phyloP scores from a whole-genome alignment of 2,888 invertebrate species.

The Hololepta plana region DNA sequence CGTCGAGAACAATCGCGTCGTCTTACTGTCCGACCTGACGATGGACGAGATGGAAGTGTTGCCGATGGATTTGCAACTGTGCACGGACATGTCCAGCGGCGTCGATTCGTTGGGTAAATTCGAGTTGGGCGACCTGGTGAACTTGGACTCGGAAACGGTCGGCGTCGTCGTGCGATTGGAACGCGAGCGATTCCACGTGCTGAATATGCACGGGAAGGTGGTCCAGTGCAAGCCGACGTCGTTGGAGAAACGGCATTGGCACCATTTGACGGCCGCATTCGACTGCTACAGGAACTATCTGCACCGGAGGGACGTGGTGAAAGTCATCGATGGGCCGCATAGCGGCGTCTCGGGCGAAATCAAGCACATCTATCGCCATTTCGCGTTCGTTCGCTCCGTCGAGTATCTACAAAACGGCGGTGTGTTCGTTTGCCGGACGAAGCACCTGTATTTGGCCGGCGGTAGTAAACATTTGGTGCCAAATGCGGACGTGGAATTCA shows the following conservation, averaged over 20 bases:
- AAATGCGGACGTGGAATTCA: slow-evolving; percentile 46
- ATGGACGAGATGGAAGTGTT: slow-evolving; percentile 94
- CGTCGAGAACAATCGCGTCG: slow-evolving; percentile 82
- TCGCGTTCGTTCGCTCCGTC: slow-evolving; percentile 86
- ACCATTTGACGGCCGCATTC: slow-evolving; percentile 76
- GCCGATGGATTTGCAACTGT: slow-evolving; percentile 87
- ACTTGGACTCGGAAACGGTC: slow-evolving; percentile 87
- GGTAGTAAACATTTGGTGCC: slow-evolving; percentile 34
- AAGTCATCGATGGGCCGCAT: slow-evolving; percentile 94
- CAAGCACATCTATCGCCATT: slow-evolving; percentile 88
- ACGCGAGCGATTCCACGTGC: slow-evolving; percentile 90
- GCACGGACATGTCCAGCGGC: slow-evolving; percentile 96
- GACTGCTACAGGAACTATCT: slow-evolving; percentile 92
- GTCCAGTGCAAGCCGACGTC: slow-evolving; percentile 87
- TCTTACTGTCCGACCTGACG: slow-evolving; percentile 90
- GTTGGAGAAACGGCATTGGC: slow-evolving; percentile 78
- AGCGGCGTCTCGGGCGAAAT: slow-evolving; percentile 91
- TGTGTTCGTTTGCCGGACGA: slow-evolving; percentile 91
- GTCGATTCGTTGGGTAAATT: slow-evolving; percentile 97
- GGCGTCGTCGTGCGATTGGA: slow-evolving; percentile 95
- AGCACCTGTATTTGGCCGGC: slow-evolving; percentile 84
- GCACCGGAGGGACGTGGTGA: slow-evolving; percentile 87
- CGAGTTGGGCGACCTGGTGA: slow-evolving; percentile 96
- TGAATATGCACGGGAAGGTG: slow-evolving; percentile 91
- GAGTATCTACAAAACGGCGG: slow-evolving; percentile 97